A percentile compares a stretch with the other conserved stretches of the same genome.
Evolutionary conservation across 2,888 invertebrate genomes (phyloP).

Genomic region (Drosophila kambysellisi): DNA sequence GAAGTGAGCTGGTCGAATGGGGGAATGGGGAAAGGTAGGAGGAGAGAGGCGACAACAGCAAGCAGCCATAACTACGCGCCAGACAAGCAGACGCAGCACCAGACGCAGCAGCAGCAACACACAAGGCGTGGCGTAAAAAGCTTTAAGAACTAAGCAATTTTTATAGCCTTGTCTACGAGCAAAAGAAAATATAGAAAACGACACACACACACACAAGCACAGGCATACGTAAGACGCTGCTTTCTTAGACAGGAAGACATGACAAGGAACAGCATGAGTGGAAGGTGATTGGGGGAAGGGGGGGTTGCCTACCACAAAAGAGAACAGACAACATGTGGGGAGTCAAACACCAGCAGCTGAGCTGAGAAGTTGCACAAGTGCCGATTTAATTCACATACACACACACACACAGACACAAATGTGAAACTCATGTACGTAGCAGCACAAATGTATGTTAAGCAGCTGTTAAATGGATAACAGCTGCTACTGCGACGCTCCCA

Average conservation of each 20-base stretch:
- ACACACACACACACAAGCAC: background rate
- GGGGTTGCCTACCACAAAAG: constrained; percentile 21
- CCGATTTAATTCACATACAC: constrained; percentile 56
- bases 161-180: constrained; percentile 73
- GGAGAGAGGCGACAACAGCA: constrained; percentile 19
- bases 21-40: constrained; percentile 2
- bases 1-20: constrained; percentile 2
- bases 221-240: constrained; percentile 37
- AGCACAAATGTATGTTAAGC: constrained; percentile 63
- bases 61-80: constrained; percentile 59
- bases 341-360: constrained; percentile 35
- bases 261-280: constrained; percentile 3
- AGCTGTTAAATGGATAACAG: constrained; percentile 66
- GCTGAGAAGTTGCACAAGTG: constrained; percentile 74
- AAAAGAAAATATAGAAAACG: constrained; percentile 64
- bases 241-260: constrained; percentile 65
- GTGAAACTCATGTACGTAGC: constrained; percentile 4
- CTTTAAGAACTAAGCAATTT: constrained; percentile 69
- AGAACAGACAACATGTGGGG: constrained; percentile 52
- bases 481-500: constrained; percentile 20
- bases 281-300: background rate
- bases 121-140: constrained; percentile 56
- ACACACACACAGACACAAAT: constrained; percentile 16
- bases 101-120: constrained; percentile 33
- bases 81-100: constrained; percentile 69